Percentiles rank a stretch among this genome's conserved stretches.
phyloP scores from a whole-genome alignment of 2,113 vertebrate species.

The Pelobates fuscus region DNA sequence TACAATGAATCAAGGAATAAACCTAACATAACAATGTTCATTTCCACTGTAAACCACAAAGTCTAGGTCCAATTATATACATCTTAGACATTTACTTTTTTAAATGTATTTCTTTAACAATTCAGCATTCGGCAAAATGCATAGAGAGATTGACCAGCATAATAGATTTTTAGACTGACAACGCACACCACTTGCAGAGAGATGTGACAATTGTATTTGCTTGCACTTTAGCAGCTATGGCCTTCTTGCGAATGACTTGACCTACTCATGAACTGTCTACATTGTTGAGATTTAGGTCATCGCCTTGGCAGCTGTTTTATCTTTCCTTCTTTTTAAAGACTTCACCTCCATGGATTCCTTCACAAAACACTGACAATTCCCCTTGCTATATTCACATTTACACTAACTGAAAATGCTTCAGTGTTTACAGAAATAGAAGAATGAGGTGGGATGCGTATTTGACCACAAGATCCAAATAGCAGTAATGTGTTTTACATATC shows the following conservation, averaged over 20 bases:
- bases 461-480: neutral
- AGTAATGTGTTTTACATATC: neutral
- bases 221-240: neutral
- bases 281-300: conserved; percentile 35
- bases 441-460: neutral
- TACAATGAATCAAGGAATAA: no score
- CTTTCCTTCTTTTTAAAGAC: conserved; percentile 15
- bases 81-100: no score
- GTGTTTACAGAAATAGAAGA: neutral
- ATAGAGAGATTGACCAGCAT: conserved; percentile 4
- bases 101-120: no score
- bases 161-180: conserved; percentile 12
- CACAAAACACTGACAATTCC: neutral
- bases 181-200: neutral
- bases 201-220: conserved; percentile 23
- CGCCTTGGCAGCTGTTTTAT: conserved; percentile 2
- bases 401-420: neutral
- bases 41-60: no score
- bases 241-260: conserved; percentile 22
- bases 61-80: no score
- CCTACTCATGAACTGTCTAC: conserved; percentile 26
- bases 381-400: neutral
- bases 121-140: no score
- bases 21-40: no score
- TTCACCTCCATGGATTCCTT: conserved; percentile 19